phyloP scores from a whole-genome alignment of 2,888 invertebrate genomes.

The Dioctria linearis region DNA sequence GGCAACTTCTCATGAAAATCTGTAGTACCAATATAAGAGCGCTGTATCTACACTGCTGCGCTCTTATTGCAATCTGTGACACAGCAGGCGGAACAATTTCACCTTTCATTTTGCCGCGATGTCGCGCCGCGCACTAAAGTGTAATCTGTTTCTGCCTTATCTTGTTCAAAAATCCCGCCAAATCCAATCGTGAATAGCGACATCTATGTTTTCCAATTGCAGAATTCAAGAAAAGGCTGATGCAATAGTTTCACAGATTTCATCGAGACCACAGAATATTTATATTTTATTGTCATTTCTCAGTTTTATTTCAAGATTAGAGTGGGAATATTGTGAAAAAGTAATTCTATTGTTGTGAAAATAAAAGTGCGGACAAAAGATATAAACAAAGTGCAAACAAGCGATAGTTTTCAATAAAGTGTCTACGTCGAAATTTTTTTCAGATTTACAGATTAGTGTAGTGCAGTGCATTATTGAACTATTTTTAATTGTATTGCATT shows the following conservation, averaged over 20 bases:
- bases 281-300: constrained; percentile 11
- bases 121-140: too few relatives aligned
- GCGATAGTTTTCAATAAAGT: neutral
- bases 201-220: constrained; percentile 8
- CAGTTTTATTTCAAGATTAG: neutral
- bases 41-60: too few relatives aligned
- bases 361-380: neutral
- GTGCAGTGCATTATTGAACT: neutral
- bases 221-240: constrained; percentile 20
- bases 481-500: too few relatives aligned
- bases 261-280: constrained; percentile 4
- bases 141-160: too few relatives aligned
- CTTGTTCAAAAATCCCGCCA: neutral
- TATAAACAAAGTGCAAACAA: constrained; percentile 4
- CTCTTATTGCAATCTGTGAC: too few relatives aligned
- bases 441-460: neutral
- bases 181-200: neutral
- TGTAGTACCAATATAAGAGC: too few relatives aligned
- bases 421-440: neutral
- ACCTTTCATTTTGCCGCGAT: too few relatives aligned
- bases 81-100: too few relatives aligned
- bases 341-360: neutral
- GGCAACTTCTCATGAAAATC: too few relatives aligned
- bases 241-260: constrained; percentile 44
- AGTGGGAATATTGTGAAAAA: constrained; percentile 16